Base-by-base conservation (phyloP, 2,113 vertebrate species). In the Podarcis muralis region DNA sequence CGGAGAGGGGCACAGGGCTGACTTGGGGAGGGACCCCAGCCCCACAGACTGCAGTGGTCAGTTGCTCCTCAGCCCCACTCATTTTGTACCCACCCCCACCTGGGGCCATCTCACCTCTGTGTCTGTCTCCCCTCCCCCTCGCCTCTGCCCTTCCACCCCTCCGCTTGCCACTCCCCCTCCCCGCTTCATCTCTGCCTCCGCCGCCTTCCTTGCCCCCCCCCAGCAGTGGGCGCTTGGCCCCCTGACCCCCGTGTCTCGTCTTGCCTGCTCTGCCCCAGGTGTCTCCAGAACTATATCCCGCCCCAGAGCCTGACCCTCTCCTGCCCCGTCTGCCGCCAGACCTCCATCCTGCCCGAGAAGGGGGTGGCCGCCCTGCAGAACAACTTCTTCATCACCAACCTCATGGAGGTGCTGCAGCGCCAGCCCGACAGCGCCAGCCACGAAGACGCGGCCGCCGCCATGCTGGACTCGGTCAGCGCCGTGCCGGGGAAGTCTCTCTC, bases 361-460 rank as follows among this genome's bases (percentile, higher is more conserved):
- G 98, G 98, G 0, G 98, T 99, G 83, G 97, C 98, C 0, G 98
- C 98, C 0, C 94, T 99, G 40, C 98, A 99, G 97, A 99, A 99
- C 95, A 99, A 99, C 93, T 99, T 99, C 96, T 99, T 99, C 96
- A 99, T 99, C 96, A 99, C 98, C 79, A 99, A 99, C 96, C 97
- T 99, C 83, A 99, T 99, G 98, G 98, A 99, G 95, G 98, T 98
- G 27, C 96, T 99, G 87, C 98, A 98, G 96, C 96, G 98, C 72
- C 97, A 98, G 91, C 96, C 97, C 0, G 97, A 98, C 88, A 97
- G 96, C 81, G 95, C 94, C 78, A 96, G 96, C 53, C 96, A 97
- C 35, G 95, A 87, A 1, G 92, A 94, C 85, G 93, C 95, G 0
- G 94, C 94, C 43, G 93, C 93, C 66, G 89, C 96, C 79, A 96